These are phyloP conservation scores for Stegostoma tigrinum DNA, from an alignment of 2,113 vertebrate species.

Conservation along the genomic window DNA sequence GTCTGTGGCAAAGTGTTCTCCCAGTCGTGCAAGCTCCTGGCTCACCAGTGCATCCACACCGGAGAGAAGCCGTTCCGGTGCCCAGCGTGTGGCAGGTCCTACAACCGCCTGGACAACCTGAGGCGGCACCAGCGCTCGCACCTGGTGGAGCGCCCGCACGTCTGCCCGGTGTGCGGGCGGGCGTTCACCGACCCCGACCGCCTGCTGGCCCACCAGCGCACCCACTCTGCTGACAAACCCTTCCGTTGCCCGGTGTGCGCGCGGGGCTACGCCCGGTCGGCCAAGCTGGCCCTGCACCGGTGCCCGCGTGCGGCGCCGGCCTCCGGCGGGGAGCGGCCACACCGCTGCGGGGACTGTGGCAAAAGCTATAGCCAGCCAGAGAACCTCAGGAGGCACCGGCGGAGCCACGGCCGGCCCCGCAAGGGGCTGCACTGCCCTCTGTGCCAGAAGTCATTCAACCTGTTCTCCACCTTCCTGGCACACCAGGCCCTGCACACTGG, in stretches of 20 bases:
- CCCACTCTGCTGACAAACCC: conserved; percentile 49
- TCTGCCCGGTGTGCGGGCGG: conserved; percentile 55
- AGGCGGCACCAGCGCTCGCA: conserved; percentile 71
- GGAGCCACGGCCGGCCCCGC: not conserved
- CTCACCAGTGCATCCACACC: conserved; percentile 59
- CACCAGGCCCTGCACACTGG: conserved; percentile 33
- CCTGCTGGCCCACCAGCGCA: not conserved
- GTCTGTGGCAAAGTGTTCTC: not conserved
- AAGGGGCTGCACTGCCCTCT: not conserved
- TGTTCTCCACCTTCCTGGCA: conserved; percentile 4
- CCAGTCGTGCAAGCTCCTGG: not conserved
- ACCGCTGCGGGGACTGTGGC: not conserved
- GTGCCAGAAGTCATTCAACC: conserved; percentile 30
- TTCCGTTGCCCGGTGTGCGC: conserved; percentile 40
- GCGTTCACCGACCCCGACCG: not conserved
- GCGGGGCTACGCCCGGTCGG: not conserved
- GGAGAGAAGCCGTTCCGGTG: conserved; percentile 65
- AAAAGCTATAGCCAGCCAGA: not conserved
- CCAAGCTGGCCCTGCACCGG: not conserved
- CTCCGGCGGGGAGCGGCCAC: not conserved
- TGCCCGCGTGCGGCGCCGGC: not conserved
- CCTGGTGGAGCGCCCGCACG: conserved; percentile 65
- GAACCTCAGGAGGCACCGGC: not conserved
- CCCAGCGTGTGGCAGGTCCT: conserved; percentile 64
- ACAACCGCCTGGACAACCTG: conserved; percentile 67